A percentile compares a stretch with the other conserved stretches of the same genome.
These are phyloP conservation scores for Clunio marinus DNA, from an alignment of 2,888 invertebrate genomes.

Conservation along the genomic window DNA sequence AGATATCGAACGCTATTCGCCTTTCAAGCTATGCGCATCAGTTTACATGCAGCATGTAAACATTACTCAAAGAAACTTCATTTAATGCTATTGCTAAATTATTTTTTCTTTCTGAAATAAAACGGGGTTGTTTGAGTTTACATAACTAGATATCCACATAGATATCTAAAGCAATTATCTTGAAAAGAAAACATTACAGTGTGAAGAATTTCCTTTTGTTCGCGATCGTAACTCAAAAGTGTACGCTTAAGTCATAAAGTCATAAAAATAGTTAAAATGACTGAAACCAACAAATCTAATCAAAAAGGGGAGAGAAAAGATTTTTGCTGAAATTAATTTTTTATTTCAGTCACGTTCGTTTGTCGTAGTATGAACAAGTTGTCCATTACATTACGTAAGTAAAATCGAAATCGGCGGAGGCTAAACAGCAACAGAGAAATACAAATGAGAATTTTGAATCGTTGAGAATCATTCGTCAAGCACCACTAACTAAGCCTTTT, in stretches of 20 bases:
- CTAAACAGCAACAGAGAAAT: background rate
- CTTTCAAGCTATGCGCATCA: slow-evolving; percentile 13
- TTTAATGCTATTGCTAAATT: slow-evolving; percentile 31
- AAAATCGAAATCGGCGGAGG: slow-evolving; percentile 14
- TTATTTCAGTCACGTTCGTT: slow-evolving; percentile 38
- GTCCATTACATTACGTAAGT: slow-evolving; percentile 35
- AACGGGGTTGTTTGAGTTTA: background rate
- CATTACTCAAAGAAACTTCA: background rate
- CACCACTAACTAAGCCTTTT: too few species aligned
- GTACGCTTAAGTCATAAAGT: background rate
- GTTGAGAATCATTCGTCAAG: background rate
- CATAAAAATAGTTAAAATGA: too few species aligned
- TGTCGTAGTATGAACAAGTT: slow-evolving; percentile 10
- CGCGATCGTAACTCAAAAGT: background rate
- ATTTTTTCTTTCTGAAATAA: background rate
- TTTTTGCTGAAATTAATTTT: background rate
- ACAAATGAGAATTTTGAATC: background rate
- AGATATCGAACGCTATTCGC: background rate
- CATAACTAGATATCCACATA: background rate
- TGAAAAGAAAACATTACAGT: too few species aligned
- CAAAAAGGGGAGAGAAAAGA: background rate
- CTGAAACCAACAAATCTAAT: background rate
- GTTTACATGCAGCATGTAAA: slow-evolving; percentile 22
- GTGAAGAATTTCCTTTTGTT: background rate
- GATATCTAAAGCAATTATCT: too few species aligned